Conservation (phyloP, 2,797 vertebrate species). For the Halcyon chelicuti region DNA sequence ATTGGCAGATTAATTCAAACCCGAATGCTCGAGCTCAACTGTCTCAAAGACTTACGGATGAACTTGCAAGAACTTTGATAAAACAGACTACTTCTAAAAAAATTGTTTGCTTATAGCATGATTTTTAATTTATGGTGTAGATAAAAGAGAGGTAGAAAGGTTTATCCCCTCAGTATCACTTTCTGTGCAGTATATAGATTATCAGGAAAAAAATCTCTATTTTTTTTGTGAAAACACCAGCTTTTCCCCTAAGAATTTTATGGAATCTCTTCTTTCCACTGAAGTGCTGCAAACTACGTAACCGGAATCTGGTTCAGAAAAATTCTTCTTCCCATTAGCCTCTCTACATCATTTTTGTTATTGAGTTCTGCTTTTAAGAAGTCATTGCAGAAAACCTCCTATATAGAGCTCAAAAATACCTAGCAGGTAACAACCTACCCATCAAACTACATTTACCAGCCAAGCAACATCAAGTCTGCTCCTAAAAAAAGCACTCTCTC, state of each 20-base stretch:
- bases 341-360: background rate
- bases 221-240: slow-evolving; percentile 11
- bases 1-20: slow-evolving; percentile 22
- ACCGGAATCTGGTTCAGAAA: background rate
- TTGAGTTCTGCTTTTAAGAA: background rate
- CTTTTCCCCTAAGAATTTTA: background rate
- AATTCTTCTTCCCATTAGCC: background rate
- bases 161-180: slow-evolving; percentile 31
- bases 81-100: background rate
- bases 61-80: background rate
- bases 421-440: background rate
- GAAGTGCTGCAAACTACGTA: background rate
- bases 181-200: slow-evolving; percentile 35
- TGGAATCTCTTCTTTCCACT: background rate
- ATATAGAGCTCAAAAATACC: background rate
- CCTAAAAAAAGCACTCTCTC: background rate
- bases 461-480: background rate
- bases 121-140: background rate
- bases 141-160: slow-evolving; percentile 58
- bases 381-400: background rate
- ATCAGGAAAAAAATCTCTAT: background rate
- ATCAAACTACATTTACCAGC: background rate
- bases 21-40: background rate
- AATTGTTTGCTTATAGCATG: background rate
- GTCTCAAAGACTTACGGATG: background rate